Evolutionary conservation across 2,797 vertebrate genomes (phyloP).

Genomic region (Danio jaintianensis): DNA sequence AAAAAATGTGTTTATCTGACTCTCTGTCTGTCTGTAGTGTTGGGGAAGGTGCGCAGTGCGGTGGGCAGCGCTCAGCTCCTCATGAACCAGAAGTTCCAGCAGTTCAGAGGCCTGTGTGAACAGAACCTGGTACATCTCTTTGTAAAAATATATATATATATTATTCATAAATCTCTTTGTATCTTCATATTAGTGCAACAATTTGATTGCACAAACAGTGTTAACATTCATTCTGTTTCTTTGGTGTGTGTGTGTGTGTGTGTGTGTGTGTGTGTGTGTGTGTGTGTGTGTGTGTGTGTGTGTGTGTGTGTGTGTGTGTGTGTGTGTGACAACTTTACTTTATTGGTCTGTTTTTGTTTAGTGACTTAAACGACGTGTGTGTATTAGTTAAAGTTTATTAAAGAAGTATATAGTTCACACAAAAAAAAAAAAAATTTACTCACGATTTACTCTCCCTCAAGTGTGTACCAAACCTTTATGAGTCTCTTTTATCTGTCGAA

Average conservation of each 20-base stretch:
- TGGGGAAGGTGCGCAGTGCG: constrained; percentile 96
- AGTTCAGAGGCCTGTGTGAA: constrained; percentile 97
- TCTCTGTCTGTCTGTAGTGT: constrained; percentile 75
- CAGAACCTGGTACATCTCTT: constrained; percentile 90
- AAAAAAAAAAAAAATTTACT: too few relatives aligned
- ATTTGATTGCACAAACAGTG: background rate
- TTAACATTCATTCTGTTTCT: background rate
- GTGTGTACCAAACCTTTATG: too few relatives aligned
- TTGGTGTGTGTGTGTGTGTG: too few relatives aligned
- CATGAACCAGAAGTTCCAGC: constrained; percentile 98
- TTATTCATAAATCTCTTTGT: background rate
- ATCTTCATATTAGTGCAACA: background rate
- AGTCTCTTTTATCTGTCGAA: too few relatives aligned
- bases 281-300: too few relatives aligned
- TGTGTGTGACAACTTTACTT: too few relatives aligned
- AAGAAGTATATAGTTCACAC: too few relatives aligned
- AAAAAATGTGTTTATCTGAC: background rate
- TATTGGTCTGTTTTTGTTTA: background rate
- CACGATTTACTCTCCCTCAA: too few relatives aligned
- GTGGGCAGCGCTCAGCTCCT: constrained; percentile 97
- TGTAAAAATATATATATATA: background rate
- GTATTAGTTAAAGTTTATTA: too few relatives aligned
- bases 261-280: too few relatives aligned
- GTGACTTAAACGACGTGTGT: background rate
- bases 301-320: too few relatives aligned